These are phyloP conservation scores for Hydractinia symbiolongicarpus DNA, from an alignment of 30 jellyfish, hydroid and myxozoan genomes.

Conservation along the genomic window DNA sequence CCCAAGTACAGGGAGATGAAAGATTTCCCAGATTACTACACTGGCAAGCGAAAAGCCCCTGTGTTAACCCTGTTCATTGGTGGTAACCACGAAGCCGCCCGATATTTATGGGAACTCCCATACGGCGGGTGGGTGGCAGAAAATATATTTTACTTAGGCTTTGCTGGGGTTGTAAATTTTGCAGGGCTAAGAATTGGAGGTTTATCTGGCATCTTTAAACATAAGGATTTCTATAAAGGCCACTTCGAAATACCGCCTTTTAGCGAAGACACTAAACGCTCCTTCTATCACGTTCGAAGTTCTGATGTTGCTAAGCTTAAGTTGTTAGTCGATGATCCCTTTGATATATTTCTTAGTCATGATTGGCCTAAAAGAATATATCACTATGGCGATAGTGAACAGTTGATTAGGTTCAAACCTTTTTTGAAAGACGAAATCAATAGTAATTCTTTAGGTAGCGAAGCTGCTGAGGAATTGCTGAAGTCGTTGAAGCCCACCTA, in stretches of 20 bases:
- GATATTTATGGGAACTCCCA: slow-evolving; percentile 95
- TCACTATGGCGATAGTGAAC: slow-evolving; percentile 70
- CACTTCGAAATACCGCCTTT: slow-evolving; percentile 95
- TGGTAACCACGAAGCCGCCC: slow-evolving; percentile 98
- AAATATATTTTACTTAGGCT: slow-evolving; percentile 89
- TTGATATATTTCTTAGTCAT: slow-evolving; percentile 83
- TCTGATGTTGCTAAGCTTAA: slow-evolving; percentile 77
- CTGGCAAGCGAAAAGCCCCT: slow-evolving; percentile 85
- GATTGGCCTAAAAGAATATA: slow-evolving; percentile 96
- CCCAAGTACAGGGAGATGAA: slow-evolving; percentile 83
- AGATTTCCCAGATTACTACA: slow-evolving; percentile 73
- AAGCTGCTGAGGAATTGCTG: slow-evolving; percentile 70
- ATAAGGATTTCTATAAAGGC: slow-evolving; percentile 66
- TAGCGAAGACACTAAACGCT: slow-evolving; percentile 78
- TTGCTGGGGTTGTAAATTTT: slow-evolving; percentile 88
- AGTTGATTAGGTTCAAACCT: slow-evolving; percentile 49
- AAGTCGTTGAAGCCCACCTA: slow-evolving; percentile 59
- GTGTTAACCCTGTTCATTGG: slow-evolving; percentile 90
- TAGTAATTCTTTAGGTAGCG: slow-evolving; percentile 69
- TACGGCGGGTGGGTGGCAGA: slow-evolving; percentile 99
- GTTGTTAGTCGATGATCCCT: slow-evolving; percentile 32
- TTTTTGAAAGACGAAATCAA: slow-evolving; percentile 67
- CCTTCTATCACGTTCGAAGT: slow-evolving; percentile 81
- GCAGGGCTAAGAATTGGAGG: slow-evolving; percentile 97
- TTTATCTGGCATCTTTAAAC: slow-evolving; percentile 82